phyloP scores from a whole-genome alignment of 2,797 vertebrate species.

The Onychomys leucogaster region DNA sequence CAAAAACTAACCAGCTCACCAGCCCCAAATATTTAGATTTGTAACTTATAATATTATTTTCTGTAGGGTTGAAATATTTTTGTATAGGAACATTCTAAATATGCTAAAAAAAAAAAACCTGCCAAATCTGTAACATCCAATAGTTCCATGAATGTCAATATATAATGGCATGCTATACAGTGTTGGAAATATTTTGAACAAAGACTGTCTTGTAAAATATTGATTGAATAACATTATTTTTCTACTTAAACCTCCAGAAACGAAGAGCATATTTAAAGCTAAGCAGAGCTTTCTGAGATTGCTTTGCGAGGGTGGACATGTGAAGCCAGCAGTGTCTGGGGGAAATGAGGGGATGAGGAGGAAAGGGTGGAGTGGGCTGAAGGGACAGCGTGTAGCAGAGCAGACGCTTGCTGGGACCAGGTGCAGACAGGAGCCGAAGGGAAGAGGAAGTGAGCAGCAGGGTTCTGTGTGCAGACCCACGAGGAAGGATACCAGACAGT shows the following conservation, averaged over 20 bases:
- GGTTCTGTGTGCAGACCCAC: not conserved
- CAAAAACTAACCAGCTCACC: not conserved
- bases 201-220: not conserved
- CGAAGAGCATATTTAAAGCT: conserved; percentile 17
- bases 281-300: not conserved
- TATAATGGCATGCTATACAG: not conserved
- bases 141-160: not conserved
- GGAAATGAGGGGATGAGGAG: not conserved
- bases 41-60: not conserved
- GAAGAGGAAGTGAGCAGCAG: not conserved
- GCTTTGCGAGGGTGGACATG: not conserved
- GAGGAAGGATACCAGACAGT: not conserved
- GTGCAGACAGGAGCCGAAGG: not conserved
- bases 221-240: conserved; percentile 37
- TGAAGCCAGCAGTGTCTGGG: not conserved
- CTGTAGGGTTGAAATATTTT: not conserved
- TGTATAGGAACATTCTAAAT: not conserved
- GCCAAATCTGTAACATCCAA: not conserved
- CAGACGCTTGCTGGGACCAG: not conserved
- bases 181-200: conserved; percentile 2
- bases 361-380: not conserved
- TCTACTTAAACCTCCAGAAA: not conserved
- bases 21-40: not conserved
- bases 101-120: not conserved
- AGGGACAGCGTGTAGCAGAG: not conserved